Percentiles rank a stretch among this genome's conserved stretches.
phyloP scores from a whole-genome alignment of 2,888 invertebrate genomes.

The Meandrusa payeni region DNA sequence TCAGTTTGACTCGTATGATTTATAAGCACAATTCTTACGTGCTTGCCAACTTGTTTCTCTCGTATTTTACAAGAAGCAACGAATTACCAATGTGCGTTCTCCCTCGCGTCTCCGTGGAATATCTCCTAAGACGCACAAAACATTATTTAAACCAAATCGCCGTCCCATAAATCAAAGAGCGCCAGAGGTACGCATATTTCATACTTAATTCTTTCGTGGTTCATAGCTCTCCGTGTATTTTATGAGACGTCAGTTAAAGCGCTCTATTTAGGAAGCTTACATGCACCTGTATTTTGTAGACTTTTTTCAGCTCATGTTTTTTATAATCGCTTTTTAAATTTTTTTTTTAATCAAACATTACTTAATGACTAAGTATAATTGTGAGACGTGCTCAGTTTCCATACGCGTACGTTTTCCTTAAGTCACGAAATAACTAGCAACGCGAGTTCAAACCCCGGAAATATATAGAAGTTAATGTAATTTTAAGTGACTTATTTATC shows the following conservation, averaged over 20 bases:
- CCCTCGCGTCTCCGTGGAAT: constrained; percentile 27
- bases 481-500: too few species aligned
- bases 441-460: too few species aligned
- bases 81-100: constrained; percentile 23
- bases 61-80: neutral
- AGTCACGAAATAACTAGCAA: too few species aligned
- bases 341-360: too few species aligned
- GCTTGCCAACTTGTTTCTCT: neutral
- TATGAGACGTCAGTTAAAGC: constrained; percentile 58
- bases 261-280: constrained; percentile 37
- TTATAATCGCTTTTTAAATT: too few species aligned
- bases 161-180: constrained; percentile 71
- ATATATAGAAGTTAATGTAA: too few species aligned
- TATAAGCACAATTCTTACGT: too few species aligned
- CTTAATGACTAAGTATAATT: too few species aligned
- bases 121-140: constrained; percentile 36
- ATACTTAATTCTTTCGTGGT: constrained; percentile 77
- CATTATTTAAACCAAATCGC: constrained; percentile 52
- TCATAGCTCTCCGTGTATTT: constrained; percentile 51
- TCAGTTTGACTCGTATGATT: too few species aligned
- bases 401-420: too few species aligned
- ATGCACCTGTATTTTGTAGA: constrained; percentile 46
- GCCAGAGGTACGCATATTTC: constrained; percentile 75
- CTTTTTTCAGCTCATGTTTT: constrained; percentile 29
- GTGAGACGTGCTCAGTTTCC: too few species aligned